Evolutionary conservation across 2,113 vertebrate species (phyloP), one percentile per base, ranked within the genome.

Genomic region (Hippocampus abdominalis): DNA sequence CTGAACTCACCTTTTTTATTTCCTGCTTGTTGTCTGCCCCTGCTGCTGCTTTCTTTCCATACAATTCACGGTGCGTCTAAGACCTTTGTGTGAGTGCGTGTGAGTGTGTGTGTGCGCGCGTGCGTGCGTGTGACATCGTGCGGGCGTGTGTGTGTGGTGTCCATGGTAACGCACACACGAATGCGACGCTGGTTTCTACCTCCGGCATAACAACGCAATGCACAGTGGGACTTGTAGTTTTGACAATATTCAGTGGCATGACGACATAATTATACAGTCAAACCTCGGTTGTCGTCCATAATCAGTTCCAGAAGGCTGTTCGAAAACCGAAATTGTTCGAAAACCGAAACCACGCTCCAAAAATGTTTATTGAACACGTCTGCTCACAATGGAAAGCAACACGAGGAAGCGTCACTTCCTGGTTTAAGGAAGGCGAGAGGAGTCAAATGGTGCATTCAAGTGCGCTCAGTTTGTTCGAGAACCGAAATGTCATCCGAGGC

Each of bases 161-260:
- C 90, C 85, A 84, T 89, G 87, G 89, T 78, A 91, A 93, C 91
- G 72, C 3, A 70, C 76, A 90, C 81, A 80, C 78, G 84, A 68
- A 81, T 69, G 29, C 51, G 44, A 85, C 70, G 48, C 56, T 21
- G 25, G 11, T 6, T 54, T 21, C 7, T 25, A 29, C 60, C 53
- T 57, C 60, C 66, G 15, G 27, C 56, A 36, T 44, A 32, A 27
- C 11, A 25, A 59, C 44, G 68, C 83, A 80, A 69, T 64, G 89
- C 63, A 27, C 86, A 73, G 4, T 89, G 91, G 90, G 81, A 63
- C 3, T 83, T 89, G 86, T 73, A n/a, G 21, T n/a, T 54, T 54
- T 23, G 9, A 54, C 15, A n/a, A 3, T 36, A 6, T 6, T 49
- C 1, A 20, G 15, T 49, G 16, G 3, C 46, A 49, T 49, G 46